Percentiles rank a stretch among this genome's conserved stretches.
Evolutionary conservation across 2,888 invertebrate genomes (phyloP).

Genomic region (Mythimna ferrago): DNA sequence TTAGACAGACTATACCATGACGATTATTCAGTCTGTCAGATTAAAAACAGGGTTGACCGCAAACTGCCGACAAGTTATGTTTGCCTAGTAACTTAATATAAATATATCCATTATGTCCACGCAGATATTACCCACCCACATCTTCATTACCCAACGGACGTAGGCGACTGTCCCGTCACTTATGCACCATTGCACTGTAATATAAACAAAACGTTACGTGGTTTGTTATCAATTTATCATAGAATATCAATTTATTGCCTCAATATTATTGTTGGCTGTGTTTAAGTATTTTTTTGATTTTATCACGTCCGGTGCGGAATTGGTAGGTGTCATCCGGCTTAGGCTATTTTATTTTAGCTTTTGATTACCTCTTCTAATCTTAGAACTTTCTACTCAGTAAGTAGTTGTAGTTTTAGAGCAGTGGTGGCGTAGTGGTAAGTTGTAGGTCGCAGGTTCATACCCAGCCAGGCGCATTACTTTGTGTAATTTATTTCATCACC

Average conservation of each 20-base stretch:
- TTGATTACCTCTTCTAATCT: background rate
- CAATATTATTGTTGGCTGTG: constrained; percentile 28
- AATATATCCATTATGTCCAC: background rate
- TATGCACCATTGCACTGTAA: constrained; percentile 12
- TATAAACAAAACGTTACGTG: constrained; percentile 20
- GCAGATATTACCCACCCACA: constrained; percentile 4
- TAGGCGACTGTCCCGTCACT: constrained; percentile 36
- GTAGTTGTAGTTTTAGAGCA: too few relatives aligned
- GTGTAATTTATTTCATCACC: too few relatives aligned
- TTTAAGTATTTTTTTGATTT: background rate
- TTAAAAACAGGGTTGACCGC: background rate
- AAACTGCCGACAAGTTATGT: background rate
- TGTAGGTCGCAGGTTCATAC: too few relatives aligned
- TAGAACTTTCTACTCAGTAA: too few relatives aligned
- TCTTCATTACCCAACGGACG: constrained; percentile 13
- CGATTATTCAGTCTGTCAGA: background rate
- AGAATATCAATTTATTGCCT: constrained; percentile 33
- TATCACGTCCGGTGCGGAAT: constrained; percentile 1
- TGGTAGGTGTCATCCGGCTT: background rate
- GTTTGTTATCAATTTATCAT: constrained; percentile 10
- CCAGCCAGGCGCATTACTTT: too few relatives aligned
- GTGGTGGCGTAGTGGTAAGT: too few relatives aligned
- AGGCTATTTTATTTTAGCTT: background rate
- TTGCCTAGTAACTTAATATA: background rate
- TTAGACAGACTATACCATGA: background rate